Evolutionary conservation across 2,797 vertebrate genomes (phyloP), one percentile per base, ranked within the genome.

Genomic region (Miichthys miiuy): DNA sequence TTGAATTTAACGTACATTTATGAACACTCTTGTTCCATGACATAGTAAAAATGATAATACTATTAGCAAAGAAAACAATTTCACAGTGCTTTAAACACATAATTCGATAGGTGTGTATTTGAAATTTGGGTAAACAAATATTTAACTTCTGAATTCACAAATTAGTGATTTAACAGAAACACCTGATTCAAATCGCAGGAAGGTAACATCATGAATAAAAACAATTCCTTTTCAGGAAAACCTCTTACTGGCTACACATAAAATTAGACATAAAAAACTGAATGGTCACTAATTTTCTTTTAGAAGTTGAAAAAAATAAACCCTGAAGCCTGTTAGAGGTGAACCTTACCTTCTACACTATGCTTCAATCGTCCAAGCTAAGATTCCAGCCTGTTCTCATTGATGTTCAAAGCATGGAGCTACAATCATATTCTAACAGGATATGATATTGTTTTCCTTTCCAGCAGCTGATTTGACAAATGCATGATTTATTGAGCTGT

Each of bases 201-300:
- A 74, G 60, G 80, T 85, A 75, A 83, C 88, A 89, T 85, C 64
- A 75, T 71, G 67, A 50, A 85, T 79, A 72, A 80, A 80, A 83
- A 76, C 79, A 77, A 79, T 83, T 86, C 77, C 57, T 68, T 70
- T 63, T 30, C 7, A 44, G 9, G 17, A 38, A 69, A 34, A n/a
- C 12, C 8, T 9, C n/a, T 46, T 20, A 23, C 25, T 20, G 12
- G 38, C 57, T 38, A 13, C n/a, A 46, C 18, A 17, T 51, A 13
- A 42, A 34, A 65, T 7, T 34, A 9, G 34, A 34, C 34, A 9
- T 34, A 34, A 34, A 34, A 34, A 34, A 34, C 34, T 8, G 34
- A 34, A 38, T 2, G 34, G 34, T 38, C 34, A 38, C 34, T 38
- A 2, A 38, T 9, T 38, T 38, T 30, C 52, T 57, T 52, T 7